Evolutionary conservation across 2,113 vertebrate genomes (phyloP), one percentile per base, ranked within the genome.

Genomic region (Onychorhynchus coronatus): DNA sequence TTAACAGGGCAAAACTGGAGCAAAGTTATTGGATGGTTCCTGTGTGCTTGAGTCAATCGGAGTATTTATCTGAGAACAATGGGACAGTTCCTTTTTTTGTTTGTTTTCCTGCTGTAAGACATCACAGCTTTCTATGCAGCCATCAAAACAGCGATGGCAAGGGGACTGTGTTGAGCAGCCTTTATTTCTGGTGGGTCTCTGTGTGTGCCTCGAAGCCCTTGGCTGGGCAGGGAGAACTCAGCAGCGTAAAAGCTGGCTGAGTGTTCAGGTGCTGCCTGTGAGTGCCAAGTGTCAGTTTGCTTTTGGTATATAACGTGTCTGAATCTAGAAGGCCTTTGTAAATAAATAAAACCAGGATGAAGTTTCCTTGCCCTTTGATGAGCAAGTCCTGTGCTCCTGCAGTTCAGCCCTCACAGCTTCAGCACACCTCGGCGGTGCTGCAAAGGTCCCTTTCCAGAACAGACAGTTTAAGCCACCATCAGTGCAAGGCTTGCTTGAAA

Each of bases 341-440:
- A 95, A 88, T 95, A 95, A 94, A 61, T 93, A 79, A 94, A 85
- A 82, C 19, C 31, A 35, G 67, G 91, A 47, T 95, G 50, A 88
- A 89, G 68, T 93, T 88, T 91, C 63, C 23, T 72, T 92, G 6
- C 95, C 41, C 37, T 71, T 30, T 85, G 71, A 42, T 73, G 78
- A 77, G 42, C 1, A 11, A 81, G 30, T 44, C 25, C 30, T 13
- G 9, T 75, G 42, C 35, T 75, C 3, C 28, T 91, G 63, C 20
- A 13, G 82, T 91, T 90, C 11, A 71, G 23, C 31, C 49, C 62
- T 86, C 50, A 66, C 6, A 66, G 63, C 63, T 91, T 71, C 42
- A 63, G 81, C 61, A 33, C 13, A 1, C 28, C 46, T 63, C 39
- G 78, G 39, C 27, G 31, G 19, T 39, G 61, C 74, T 78, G 47